Evolutionary conservation across 2,113 vertebrate genomes (phyloP).

Genomic region (Mobula hypostoma): DNA sequence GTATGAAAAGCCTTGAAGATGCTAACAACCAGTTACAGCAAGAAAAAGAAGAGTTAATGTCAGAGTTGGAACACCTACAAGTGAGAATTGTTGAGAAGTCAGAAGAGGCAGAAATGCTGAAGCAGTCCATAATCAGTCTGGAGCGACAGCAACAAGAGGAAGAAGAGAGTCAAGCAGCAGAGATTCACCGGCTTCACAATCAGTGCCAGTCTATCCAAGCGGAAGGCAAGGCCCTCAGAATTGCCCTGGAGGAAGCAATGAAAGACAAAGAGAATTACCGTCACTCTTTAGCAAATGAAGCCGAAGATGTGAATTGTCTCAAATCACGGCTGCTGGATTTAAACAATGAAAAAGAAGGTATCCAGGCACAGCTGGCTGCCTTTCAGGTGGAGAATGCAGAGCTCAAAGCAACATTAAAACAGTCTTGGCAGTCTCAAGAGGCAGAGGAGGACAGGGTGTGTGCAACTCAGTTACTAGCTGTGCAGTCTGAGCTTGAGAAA

Average conservation of each 20-base stretch:
- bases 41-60: slow-evolving; percentile 45
- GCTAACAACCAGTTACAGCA: slow-evolving; percentile 46
- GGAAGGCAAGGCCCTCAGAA: slow-evolving; percentile 47
- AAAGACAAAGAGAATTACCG: slow-evolving; percentile 54
- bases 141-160: slow-evolving; percentile 49
- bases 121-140: slow-evolving; percentile 41
- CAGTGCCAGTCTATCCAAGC: slow-evolving; percentile 41
- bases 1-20: slow-evolving; percentile 43
- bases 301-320: slow-evolving; percentile 46
- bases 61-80: slow-evolving; percentile 49
- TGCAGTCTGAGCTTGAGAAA: slow-evolving; percentile 41
- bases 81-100: slow-evolving; percentile 50
- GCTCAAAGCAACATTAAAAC: slow-evolving; percentile 32
- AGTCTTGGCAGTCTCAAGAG: not conserved
- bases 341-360: slow-evolving; percentile 49
- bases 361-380: slow-evolving; percentile 41
- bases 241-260: slow-evolving; percentile 50
- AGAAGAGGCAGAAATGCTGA: slow-evolving; percentile 47
- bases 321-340: slow-evolving; percentile 47
- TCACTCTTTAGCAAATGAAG: slow-evolving; percentile 47
- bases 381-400: slow-evolving; percentile 38
- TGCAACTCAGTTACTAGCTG: not conserved
- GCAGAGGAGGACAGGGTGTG: slow-evolving; percentile 30
- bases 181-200: slow-evolving; percentile 40
- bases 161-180: slow-evolving; percentile 37